Evolutionary conservation across 2,888 invertebrate genomes (phyloP), one percentile per base, ranked within the genome.

Genomic region (Alloscopus bannaensis): DNA sequence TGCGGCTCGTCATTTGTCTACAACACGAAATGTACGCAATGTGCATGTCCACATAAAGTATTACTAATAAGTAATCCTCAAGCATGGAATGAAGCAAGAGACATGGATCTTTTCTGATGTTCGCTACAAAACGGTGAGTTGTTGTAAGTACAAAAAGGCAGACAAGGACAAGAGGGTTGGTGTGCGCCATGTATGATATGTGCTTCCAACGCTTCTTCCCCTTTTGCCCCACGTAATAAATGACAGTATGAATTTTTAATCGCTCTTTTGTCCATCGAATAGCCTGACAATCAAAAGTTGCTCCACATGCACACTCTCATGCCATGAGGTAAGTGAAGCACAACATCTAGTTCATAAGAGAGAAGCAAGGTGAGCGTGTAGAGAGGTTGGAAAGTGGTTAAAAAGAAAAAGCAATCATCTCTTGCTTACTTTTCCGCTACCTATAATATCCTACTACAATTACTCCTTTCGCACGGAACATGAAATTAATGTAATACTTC

Each of bases 231-330:
- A 50, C 59, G 55, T 68, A 68, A 75, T 75, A 75, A 75, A 75
- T 75, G 66, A 59, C 31, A 0, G 29, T 18, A 75, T 75, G 60
- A 66, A 75, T 75, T 45, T 75, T 75, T 75, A 50, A 75, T 60
- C 26, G 26, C 26, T 50, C 40, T 42, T 50, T 69, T 69, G 50
- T 62, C 45, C 62, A 29, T 69, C 52, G 22, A 60, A 59, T 52
- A 29, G 36, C 24, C 31, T 62, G 68, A 68, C 75, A 75, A 68
- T 66, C 75, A 75, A 42, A 75, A 75, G 75, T 75, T 75, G 50
- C 60, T 47, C 50, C 36, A 66, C 24, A 36, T 60, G 20, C 18
- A 6, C 29, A 60, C 24, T 36, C 6, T 50, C 11, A 55, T 55
- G 57, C 2, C 65, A 45, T 36, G 6, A 40, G 3, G 40, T 40